phyloP scores from a whole-genome alignment of 2,888 invertebrate genomes.

The Agriopis aurantiaria region DNA sequence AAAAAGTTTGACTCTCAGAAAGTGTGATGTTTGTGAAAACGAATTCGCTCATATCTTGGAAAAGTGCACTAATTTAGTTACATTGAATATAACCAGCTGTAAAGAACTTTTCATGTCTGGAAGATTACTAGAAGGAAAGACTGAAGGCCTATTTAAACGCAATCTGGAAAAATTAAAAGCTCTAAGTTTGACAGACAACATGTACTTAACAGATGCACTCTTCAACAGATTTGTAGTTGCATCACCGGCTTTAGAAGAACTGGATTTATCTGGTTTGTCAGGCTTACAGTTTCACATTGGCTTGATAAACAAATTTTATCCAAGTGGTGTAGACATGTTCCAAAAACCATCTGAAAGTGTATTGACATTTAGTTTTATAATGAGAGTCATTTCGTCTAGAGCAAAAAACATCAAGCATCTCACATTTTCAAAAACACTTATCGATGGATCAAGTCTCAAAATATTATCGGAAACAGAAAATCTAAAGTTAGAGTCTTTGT shows the following conservation, averaged over 20 bases:
- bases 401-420: constrained; percentile 85
- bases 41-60: constrained; percentile 87
- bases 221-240: constrained; percentile 88
- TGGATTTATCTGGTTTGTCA: constrained; percentile 89
- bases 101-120: constrained; percentile 92
- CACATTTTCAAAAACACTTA: constrained; percentile 89
- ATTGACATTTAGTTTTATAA: constrained; percentile 89
- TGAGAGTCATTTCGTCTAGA: constrained; percentile 85
- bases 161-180: constrained; percentile 83
- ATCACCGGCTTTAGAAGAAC: constrained; percentile 86
- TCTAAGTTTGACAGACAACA: constrained; percentile 88
- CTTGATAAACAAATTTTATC: constrained; percentile 89
- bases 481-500: constrained; percentile 82
- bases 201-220: constrained; percentile 91
- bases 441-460: constrained; percentile 88
- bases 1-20: constrained; percentile 83
- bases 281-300: constrained; percentile 89
- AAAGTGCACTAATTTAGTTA: constrained; percentile 84
- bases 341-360: constrained; percentile 88
- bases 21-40: constrained; percentile 88
- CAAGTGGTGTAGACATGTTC: constrained; percentile 71
- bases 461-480: constrained; percentile 82
- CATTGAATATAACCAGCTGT: constrained; percentile 88
- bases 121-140: constrained; percentile 87
- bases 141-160: constrained; percentile 80